Evolutionary conservation across 1,140 invertebrate genomes (phyloP), one percentile per base, ranked within the genome.

Genomic region (Camponotus vicinus): DNA sequence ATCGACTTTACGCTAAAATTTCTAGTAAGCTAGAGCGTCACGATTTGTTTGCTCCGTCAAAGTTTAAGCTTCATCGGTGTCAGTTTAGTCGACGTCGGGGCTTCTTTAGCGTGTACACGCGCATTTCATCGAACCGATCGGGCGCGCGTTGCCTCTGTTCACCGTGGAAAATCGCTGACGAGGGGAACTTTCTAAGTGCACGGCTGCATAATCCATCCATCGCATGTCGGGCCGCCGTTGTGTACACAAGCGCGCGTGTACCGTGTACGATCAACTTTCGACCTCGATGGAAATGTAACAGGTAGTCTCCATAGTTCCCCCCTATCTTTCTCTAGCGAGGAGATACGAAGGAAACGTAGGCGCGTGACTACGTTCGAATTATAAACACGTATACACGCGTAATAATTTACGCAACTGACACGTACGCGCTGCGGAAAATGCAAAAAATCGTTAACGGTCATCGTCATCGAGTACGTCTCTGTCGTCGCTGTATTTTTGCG

Each of bases 231-330:
- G 61, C 67, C 52, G 45, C n/a, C 64, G 77, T 55, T 66, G 76
- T 80, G 71, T 70, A 49, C 52, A 73, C 6, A 11, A 70, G 18
- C 49, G 64, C 32, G 15, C 8, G 2, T 45, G 9, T 32, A 34
- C 27, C 27, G 27, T 64, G 61, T 64, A 57, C 64, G 86, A 55
- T 88, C 88, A 77, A 88, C 83, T 89, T 89, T 88, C 70, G 77
- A 78, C 83, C 87, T 89, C 88, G 88, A 86, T 88, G 71, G 64
- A 86, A 88, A 88, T 77, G 88, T 89, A 89, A 89, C 88, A 89
- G 87, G 88, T 89, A 89, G 88, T 67, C 18, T 21, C 42, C 52
- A n/a, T 52, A 42, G 15, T 13, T 82, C 15, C 49, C 37, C 34
- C 66, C 32, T 27, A 37, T 18, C 32, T 63, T 32, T 27, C 66